Evolutionary conservation across 2,888 invertebrate species (phyloP).

Genomic region (Rhagium mordax): DNA sequence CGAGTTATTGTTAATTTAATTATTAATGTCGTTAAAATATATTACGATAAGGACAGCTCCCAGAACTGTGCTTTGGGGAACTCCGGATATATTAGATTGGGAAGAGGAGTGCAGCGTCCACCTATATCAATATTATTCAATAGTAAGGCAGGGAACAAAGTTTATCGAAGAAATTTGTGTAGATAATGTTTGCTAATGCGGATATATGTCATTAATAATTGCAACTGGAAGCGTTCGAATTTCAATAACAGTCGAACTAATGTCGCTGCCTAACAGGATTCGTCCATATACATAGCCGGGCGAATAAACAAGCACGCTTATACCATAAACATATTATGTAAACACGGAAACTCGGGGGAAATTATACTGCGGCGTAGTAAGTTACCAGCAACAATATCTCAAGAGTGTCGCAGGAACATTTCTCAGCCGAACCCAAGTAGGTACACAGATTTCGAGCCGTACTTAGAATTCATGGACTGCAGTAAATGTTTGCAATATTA

Average conservation of each 20-base stretch:
- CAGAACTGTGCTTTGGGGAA: too few species aligned
- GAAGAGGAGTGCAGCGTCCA: too few species aligned
- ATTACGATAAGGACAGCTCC: too few species aligned
- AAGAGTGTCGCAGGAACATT: constrained; percentile 61
- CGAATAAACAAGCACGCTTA: constrained; percentile 57
- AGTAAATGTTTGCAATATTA: constrained; percentile 54
- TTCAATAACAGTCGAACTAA: constrained; percentile 34
- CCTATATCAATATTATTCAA: too few species aligned
- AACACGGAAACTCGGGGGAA: constrained; percentile 69
- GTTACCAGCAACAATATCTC: constrained; percentile 58
- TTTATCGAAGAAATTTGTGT: too few species aligned
- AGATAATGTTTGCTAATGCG: neutral
- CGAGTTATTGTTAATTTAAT: too few species aligned
- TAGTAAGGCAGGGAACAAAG: too few species aligned
- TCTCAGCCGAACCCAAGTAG: constrained; percentile 54
- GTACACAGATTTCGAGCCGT: constrained; percentile 54
- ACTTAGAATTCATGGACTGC: constrained; percentile 58
- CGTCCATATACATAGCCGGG: constrained; percentile 38
- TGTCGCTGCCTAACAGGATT: constrained; percentile 35
- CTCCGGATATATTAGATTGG: too few species aligned
- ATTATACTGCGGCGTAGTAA: constrained; percentile 63
- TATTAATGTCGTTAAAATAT: too few species aligned
- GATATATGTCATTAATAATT: neutral
- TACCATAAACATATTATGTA: constrained; percentile 69
- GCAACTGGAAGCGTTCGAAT: neutral